Percentiles rank a stretch among this genome's conserved stretches.
phyloP scores from a whole-genome alignment of 2,888 invertebrate genomes.

The Pammene aurita region DNA sequence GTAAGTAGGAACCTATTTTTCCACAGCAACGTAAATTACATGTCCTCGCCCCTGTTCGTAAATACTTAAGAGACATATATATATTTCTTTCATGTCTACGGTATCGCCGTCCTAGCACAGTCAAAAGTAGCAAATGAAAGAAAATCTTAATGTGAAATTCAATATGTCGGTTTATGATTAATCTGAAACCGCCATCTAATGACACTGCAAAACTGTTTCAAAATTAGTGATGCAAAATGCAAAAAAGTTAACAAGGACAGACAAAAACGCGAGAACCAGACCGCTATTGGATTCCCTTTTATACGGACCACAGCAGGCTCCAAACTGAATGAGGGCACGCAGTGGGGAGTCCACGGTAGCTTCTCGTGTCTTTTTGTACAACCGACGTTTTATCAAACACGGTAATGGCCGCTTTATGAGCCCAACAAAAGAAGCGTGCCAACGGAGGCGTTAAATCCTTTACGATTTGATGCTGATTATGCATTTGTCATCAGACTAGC shows the following conservation, averaged over 20 bases:
- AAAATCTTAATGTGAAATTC: too few species aligned
- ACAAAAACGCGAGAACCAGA: slow-evolving; percentile 61
- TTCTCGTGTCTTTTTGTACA: slow-evolving; percentile 76
- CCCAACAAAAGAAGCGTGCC: slow-evolving; percentile 82
- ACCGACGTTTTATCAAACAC: slow-evolving; percentile 81
- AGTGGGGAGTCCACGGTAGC: slow-evolving; percentile 79
- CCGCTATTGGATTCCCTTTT: slow-evolving; percentile 61
- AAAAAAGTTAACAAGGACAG: slow-evolving; percentile 46
- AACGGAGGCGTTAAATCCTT: slow-evolving; percentile 84
- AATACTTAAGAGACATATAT: too few species aligned
- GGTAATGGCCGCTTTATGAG: slow-evolving; percentile 81
- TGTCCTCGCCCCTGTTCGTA: too few species aligned
- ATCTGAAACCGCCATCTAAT: slow-evolving; percentile 17
- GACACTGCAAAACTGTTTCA: slow-evolving; percentile 32
- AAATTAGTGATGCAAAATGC: slow-evolving; percentile 31
- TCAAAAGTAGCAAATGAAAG: too few species aligned
- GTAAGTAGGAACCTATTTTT: neutral
- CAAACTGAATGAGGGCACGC: slow-evolving; percentile 70
- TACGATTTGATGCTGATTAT: slow-evolving; percentile 80
- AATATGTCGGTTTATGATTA: neutral
- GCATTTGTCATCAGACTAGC: slow-evolving; percentile 76
- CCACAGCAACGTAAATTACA: too few species aligned
- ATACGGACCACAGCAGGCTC: slow-evolving; percentile 71
- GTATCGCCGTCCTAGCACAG: neutral
- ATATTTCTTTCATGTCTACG: neutral